Conservation (phyloP, 2,888 invertebrate genomes). For the Scrobipalpa costella region DNA sequence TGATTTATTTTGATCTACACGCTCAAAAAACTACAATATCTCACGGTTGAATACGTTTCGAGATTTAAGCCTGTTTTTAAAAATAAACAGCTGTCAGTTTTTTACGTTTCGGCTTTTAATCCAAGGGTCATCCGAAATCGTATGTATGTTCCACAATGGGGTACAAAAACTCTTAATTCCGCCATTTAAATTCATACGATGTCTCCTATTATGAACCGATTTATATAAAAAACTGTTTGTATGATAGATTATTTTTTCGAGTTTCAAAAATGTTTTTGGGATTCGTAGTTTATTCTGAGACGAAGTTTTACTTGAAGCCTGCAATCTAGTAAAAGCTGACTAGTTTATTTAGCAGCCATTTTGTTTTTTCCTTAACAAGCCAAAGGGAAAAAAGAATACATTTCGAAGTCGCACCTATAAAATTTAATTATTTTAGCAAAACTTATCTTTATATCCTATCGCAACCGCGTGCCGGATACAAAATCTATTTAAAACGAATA, state of each 20-base stretch:
- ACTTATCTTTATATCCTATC: constrained; percentile 5
- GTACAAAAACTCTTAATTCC: constrained; percentile 36
- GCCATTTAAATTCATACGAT: constrained; percentile 35
- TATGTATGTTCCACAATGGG: constrained; percentile 28
- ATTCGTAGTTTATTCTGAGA: neutral
- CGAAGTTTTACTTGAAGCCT: no score
- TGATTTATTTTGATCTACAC: neutral
- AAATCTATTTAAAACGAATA: constrained; percentile 5
- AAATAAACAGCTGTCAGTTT: constrained; percentile 31
- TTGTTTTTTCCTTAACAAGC: no score
- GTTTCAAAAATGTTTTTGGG: neutral
- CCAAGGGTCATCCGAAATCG: constrained; percentile 32
- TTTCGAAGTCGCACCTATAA: neutral
- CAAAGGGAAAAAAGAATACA: neutral
- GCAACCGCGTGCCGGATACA: constrained; percentile 1
- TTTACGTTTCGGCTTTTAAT: constrained; percentile 28
- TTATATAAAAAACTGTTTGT: constrained; percentile 20
- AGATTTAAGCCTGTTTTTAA: constrained; percentile 21
- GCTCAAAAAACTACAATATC: constrained; percentile 25
- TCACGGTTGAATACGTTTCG: constrained; percentile 20
- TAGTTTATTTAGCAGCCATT: no score
- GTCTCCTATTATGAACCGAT: constrained; percentile 29
- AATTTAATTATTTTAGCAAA: constrained; percentile 5
- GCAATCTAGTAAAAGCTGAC: no score
- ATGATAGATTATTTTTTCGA: constrained; percentile 8